These are phyloP conservation scores for Zaprionus bogoriensis DNA, from an alignment of 2,888 invertebrate genomes.

Conservation along the genomic window DNA sequence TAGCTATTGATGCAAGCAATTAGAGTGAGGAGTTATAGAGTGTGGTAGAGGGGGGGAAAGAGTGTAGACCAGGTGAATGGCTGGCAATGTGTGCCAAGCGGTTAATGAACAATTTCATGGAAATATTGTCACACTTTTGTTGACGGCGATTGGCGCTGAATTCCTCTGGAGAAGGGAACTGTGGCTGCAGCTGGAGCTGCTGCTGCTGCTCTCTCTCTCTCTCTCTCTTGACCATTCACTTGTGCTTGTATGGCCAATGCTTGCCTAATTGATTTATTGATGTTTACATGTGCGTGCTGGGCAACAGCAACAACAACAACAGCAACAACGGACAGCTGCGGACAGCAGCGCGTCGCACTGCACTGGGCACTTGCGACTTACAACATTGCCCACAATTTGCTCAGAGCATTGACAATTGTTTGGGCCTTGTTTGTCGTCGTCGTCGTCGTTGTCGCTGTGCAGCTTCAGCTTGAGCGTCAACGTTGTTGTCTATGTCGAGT, in stretches of 20 bases:
- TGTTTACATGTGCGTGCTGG: slow-evolving; percentile 81
- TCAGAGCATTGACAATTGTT: slow-evolving; percentile 77
- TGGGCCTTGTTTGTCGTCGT: slow-evolving; percentile 72
- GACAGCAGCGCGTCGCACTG: too few relatives aligned
- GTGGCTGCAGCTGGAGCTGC: slow-evolving; percentile 1
- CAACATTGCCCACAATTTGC: slow-evolving; percentile 76
- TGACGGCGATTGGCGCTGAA: slow-evolving; percentile 69
- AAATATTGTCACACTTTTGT: slow-evolving; percentile 76
- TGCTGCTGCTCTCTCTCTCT: neutral
- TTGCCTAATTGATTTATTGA: slow-evolving; percentile 82
- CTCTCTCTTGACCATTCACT: slow-evolving; percentile 55
- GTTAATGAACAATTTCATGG: slow-evolving; percentile 78
- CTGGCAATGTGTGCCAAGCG: slow-evolving; percentile 74
- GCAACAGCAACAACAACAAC: slow-evolving; percentile 26
- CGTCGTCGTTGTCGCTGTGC: slow-evolving; percentile 24
- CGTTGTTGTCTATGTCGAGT: slow-evolving; percentile 28
- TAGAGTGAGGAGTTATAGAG: slow-evolving; percentile 44
- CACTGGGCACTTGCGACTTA: slow-evolving; percentile 44
- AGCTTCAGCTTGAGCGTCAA: neutral
- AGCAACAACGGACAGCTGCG: neutral
- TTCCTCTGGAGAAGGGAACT: slow-evolving; percentile 57
- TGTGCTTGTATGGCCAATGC: slow-evolving; percentile 67
- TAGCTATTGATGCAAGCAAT: slow-evolving; percentile 62
- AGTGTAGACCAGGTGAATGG: too few relatives aligned
- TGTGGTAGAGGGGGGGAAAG: too few relatives aligned